Conservation (phyloP, 2,113 vertebrate genomes). For the Ovibos moschatus region DNA sequence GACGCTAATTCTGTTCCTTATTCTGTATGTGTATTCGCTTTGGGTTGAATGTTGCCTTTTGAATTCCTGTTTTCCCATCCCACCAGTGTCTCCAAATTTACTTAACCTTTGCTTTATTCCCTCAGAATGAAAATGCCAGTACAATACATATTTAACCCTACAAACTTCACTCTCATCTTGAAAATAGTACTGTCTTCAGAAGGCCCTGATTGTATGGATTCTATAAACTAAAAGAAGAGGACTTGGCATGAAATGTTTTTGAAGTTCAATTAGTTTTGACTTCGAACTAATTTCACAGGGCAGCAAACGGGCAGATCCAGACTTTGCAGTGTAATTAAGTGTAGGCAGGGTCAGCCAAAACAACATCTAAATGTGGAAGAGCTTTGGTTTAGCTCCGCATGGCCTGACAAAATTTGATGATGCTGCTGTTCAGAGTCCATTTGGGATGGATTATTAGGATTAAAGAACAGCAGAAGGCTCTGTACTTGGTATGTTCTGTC, state of each 20-base stretch:
- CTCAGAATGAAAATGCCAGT: neutral
- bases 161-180: slow-evolving; percentile 61
- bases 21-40: neutral
- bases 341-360: slow-evolving; percentile 73
- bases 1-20: neutral
- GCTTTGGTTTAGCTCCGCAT: slow-evolving; percentile 68
- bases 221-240: slow-evolving; percentile 63
- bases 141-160: neutral
- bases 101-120: slow-evolving; percentile 63
- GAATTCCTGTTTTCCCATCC: neutral
- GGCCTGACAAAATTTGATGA: slow-evolving; percentile 70
- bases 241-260: slow-evolving; percentile 56
- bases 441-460: slow-evolving; percentile 75
- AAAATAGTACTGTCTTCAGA: slow-evolving; percentile 60
- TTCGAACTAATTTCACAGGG: slow-evolving; percentile 78
- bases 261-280: slow-evolving; percentile 78
- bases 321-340: slow-evolving; percentile 65
- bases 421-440: slow-evolving; percentile 78
- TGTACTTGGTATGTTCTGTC: slow-evolving; percentile 59
- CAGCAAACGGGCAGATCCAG: slow-evolving; percentile 67
- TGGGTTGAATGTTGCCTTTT: neutral
- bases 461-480: slow-evolving; percentile 39
- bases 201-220: slow-evolving; percentile 9
- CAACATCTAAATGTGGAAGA: slow-evolving; percentile 74
- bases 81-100: neutral